phyloP scores from a whole-genome alignment of 1,140 invertebrate genomes.

The Meloidogyne exigua region DNA sequence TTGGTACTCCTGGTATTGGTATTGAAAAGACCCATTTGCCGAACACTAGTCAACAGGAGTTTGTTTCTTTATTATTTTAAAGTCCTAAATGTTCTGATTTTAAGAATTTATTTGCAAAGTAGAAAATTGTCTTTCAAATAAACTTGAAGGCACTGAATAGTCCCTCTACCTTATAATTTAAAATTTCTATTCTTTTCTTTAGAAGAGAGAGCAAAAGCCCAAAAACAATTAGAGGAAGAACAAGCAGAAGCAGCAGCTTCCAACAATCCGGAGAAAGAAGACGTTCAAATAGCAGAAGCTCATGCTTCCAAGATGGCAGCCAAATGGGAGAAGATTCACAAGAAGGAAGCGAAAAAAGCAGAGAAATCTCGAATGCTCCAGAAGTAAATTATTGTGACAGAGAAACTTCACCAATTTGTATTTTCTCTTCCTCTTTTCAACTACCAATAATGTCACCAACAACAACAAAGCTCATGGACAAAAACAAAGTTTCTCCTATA shows the following conservation, averaged over 20 bases:
- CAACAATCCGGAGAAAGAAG: constrained; percentile 49
- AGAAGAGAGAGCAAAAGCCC: constrained; percentile 45
- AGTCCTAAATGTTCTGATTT: too few relatives aligned
- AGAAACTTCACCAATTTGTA: background rate
- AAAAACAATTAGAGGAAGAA: constrained; percentile 46
- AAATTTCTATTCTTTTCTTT: background rate
- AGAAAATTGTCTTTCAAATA: too few relatives aligned
- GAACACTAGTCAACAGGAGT: too few relatives aligned
- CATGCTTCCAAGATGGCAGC: constrained; percentile 63
- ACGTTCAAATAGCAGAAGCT: constrained; percentile 56
- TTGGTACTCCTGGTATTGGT: too few relatives aligned
- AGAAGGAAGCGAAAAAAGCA: constrained; percentile 63
- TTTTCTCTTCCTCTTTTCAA: background rate
- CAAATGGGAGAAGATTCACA: constrained; percentile 64
- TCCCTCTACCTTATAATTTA: background rate
- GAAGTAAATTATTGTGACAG: background rate
- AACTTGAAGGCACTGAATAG: too few relatives aligned
- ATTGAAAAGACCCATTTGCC: too few relatives aligned
- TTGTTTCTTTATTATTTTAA: too few relatives aligned
- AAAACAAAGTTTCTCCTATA: background rate
- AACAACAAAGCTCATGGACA: background rate
- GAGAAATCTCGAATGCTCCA: constrained; percentile 59
- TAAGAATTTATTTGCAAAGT: too few relatives aligned
- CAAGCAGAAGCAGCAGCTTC: constrained; percentile 16
- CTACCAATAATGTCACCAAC: background rate